Evolutionary conservation across 2,797 vertebrate genomes (phyloP).

Genomic region (Platalea minor): DNA sequence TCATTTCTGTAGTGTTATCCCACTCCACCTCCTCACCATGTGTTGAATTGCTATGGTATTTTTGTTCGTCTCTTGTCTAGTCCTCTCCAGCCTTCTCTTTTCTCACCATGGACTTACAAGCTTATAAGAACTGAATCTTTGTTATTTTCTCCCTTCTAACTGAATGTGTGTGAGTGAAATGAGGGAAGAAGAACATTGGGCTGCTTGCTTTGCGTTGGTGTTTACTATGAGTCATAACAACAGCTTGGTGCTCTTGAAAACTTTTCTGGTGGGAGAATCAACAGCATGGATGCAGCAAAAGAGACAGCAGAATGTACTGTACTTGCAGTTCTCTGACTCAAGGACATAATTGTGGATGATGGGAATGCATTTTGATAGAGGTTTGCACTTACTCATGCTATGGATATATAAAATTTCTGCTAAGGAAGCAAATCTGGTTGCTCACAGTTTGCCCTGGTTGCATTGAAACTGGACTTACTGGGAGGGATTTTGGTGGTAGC

Average conservation of each 20-base stretch:
- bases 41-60: constrained; percentile 74
- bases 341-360: constrained; percentile 13
- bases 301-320: constrained; percentile 61
- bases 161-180: constrained; percentile 66
- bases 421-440: constrained; percentile 5
- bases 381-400: background rate
- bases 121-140: constrained; percentile 60
- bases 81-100: constrained; percentile 71
- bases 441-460: background rate
- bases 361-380: constrained; percentile 20
- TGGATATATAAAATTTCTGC: constrained; percentile 29
- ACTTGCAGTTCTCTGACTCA: constrained; percentile 63
- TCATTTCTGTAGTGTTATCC: constrained; percentile 75
- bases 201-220: constrained; percentile 69
- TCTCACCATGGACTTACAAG: constrained; percentile 54
- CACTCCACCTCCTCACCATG: constrained; percentile 79
- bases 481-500: background rate
- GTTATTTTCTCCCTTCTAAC: constrained; percentile 25
- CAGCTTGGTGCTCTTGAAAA: constrained; percentile 65
- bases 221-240: constrained; percentile 72
- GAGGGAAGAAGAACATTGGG: constrained; percentile 50
- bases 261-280: constrained; percentile 62
- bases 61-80: constrained; percentile 73
- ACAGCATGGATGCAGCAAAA: constrained; percentile 59
- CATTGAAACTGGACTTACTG: background rate